Percentiles rank a stretch among this genome's conserved stretches.
phyloP scores from a whole-genome alignment of 1,140 invertebrate species.

The Sesamia nonagrioides region DNA sequence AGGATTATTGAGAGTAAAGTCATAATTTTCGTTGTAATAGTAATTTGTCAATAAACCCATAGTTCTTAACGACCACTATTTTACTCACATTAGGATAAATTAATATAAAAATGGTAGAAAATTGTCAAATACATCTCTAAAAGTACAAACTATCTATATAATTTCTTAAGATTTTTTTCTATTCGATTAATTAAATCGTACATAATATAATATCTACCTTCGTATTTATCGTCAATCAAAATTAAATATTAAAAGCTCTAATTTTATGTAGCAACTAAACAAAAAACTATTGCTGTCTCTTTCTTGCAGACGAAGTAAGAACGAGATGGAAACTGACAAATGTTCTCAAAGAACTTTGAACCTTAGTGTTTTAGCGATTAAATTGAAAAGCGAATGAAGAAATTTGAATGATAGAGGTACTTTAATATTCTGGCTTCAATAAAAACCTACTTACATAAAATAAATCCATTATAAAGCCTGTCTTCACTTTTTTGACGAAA shows the following conservation, averaged over 20 bases:
- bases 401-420: too few species aligned
- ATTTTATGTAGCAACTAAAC: background rate
- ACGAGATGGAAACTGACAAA: too few species aligned
- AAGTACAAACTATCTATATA: constrained; percentile 12
- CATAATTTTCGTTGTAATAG: background rate
- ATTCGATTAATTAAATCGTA: background rate
- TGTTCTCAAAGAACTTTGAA: too few species aligned
- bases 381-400: too few species aligned
- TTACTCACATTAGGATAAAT: background rate
- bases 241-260: background rate
- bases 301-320: background rate
- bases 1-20: too few species aligned
- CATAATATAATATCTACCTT: background rate
- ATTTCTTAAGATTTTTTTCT: background rate
- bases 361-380: too few species aligned
- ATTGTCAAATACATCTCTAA: background rate
- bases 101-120: constrained; percentile 17
- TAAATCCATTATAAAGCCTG: too few species aligned
- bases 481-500: too few species aligned
- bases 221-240: background rate
- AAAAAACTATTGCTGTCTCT: background rate
- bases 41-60: background rate
- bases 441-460: too few species aligned
- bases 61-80: background rate
- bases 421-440: too few species aligned